A percentile compares a stretch with the other conserved stretches of the same genome.
Evolutionary conservation across 1,140 invertebrate genomes (phyloP).

Genomic region (Drosophila sp.): DNA sequence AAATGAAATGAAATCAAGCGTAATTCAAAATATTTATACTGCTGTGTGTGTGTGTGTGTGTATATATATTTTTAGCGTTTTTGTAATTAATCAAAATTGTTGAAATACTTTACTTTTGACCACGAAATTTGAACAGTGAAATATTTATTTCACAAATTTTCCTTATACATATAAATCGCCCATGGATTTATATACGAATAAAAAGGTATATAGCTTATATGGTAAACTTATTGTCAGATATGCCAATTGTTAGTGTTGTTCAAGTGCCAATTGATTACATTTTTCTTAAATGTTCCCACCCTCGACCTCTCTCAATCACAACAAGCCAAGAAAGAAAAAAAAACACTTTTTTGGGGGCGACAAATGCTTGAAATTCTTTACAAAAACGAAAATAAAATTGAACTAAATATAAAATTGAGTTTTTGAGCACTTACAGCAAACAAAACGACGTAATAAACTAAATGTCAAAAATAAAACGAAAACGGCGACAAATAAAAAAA

Average conservation of each 20-base stretch:
- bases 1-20: background rate
- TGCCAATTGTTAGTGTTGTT: background rate
- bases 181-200: background rate
- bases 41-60: background rate
- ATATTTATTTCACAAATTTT: conserved; percentile 11
- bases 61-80: conserved; percentile 5
- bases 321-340: background rate
- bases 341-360: conserved; percentile 22
- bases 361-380: conserved; percentile 56
- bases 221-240: conserved; percentile 4
- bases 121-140: conserved; percentile 30
- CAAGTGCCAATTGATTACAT: conserved; percentile 39
- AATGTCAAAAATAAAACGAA: conserved; percentile 65
- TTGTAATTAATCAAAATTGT: conserved; percentile 57
- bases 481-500: background rate
- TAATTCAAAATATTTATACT: conserved; percentile 19
- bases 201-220: background rate
- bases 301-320: background rate
- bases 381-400: conserved; percentile 48
- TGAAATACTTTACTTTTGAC: conserved; percentile 31
- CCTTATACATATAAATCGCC: background rate
- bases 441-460: conserved; percentile 68
- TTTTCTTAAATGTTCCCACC: conserved; percentile 9
- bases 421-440: conserved; percentile 49
- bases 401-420: conserved; percentile 30